Base-by-base conservation (phyloP, 2,113 vertebrate genomes). In the Centropus bengalensis region DNA sequence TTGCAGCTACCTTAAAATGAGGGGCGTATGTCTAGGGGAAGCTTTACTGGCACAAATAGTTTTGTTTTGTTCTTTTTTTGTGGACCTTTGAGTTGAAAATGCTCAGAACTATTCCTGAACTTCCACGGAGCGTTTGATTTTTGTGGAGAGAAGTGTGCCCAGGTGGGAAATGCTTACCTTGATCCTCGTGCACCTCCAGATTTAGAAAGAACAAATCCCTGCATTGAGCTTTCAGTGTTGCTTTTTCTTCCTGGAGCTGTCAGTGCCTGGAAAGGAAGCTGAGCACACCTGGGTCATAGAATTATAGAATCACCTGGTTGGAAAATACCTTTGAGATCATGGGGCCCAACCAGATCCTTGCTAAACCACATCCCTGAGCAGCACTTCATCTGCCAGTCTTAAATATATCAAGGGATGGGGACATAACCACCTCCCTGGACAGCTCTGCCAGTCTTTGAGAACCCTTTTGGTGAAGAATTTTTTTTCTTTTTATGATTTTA, bases 1-100 rank as follows among this genome's bases (percentile, higher is more conserved):
- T 87, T 91, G 58, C 84, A 71, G 44, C 62, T 89, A 86, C 73
- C 40, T 94, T 86, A 74, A 83, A 90, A 83, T 82, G 54, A 59
- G 45, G 33, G 55, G n/a, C 1, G 0, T 84, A 51, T 66, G 66
- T 60, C 58, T 87, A 38, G 69, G 52, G 68, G 27, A 84, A 56
- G 40, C 45, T 75, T 94, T 28, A 10, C 56, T 36, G 5, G 76
- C 11, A 33, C 73, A 55, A 10, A 26, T 7, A 18, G 27, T 13
- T 84, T 78, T 85, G 18, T 40, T 63, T 79, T 77, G 12, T 63
- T 62, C 20, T 59, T 75, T 59, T 75, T 60, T 23, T 76, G 18
- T 63, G 58, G 17, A 14, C 23, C 6, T 79, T 75, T 81, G 54
- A 64, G 44, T 44, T 84, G 44, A 26, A 75, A 86, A 4, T 33